A percentile compares a stretch with the other conserved stretches of the same genome.
These are phyloP conservation scores for Coranthus polyacanthus DNA, from an alignment of 2,797 vertebrate genomes.

Conservation along the genomic window DNA sequence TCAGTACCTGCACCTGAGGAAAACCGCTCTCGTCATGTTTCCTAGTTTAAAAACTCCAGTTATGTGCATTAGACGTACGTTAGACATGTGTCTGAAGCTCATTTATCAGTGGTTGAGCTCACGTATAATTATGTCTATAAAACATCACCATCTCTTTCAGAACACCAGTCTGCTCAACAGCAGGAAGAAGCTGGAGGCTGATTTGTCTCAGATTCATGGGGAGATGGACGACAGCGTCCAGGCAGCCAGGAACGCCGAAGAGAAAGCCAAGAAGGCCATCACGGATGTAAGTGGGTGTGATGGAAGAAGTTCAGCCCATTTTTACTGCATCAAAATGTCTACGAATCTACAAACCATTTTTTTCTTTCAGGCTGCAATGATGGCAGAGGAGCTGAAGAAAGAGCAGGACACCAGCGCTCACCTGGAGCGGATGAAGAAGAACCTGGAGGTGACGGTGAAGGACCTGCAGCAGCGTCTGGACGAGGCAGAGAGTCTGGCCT, in stretches of 20 bases:
- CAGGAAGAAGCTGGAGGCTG: conserved; percentile 86
- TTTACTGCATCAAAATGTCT: background rate
- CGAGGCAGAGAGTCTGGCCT: conserved; percentile 84
- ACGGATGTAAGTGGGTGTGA: conserved; percentile 79
- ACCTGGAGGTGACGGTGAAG: conserved; percentile 85
- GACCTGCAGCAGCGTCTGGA: conserved; percentile 85
- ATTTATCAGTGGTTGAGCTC: no score
- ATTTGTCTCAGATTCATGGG: conserved; percentile 82
- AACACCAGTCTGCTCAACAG: conserved; percentile 78
- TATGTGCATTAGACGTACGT: no score
- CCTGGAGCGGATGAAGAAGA: conserved; percentile 90
- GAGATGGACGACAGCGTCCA: conserved; percentile 86
- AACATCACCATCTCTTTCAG: conserved; percentile 56
- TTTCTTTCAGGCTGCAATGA: conserved; percentile 83
- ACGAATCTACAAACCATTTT: background rate
- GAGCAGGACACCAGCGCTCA: conserved; percentile 90
- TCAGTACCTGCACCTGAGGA: no score
- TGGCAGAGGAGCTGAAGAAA: conserved; percentile 90
- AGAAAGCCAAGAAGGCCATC: conserved; percentile 89
- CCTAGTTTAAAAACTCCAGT: no score
- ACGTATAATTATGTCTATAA: no score
- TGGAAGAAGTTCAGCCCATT: background rate
- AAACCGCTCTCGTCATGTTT: no score
- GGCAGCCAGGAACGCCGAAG: conserved; percentile 86
- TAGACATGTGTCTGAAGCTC: no score